A percentile compares a stretch with the other conserved stretches of the same genome.
These are phyloP conservation scores for Puffinus mauretanicus DNA, from an alignment of 2,113 vertebrate genomes.

Conservation along the genomic window DNA sequence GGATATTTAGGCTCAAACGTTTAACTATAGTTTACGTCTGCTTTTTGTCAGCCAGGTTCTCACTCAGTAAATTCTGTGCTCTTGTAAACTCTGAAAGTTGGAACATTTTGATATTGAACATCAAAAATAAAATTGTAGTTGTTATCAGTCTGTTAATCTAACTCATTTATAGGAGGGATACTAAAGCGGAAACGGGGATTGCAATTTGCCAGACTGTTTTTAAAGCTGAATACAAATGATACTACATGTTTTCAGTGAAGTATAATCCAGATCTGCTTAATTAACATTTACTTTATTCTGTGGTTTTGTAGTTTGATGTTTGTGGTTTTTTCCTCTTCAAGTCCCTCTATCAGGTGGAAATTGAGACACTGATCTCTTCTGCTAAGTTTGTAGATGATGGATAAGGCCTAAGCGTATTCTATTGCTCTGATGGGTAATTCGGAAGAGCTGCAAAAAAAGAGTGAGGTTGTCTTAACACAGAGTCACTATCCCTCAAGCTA, in stretches of 20 bases:
- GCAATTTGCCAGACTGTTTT: not conserved
- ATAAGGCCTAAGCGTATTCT: not conserved
- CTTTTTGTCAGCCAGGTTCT: not conserved
- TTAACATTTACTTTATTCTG: not conserved
- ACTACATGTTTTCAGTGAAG: not conserved
- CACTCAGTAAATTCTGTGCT: not conserved
- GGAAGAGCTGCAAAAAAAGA: not conserved
- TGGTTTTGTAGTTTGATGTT: not conserved
- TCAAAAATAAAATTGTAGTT: not conserved
- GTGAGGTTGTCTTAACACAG: not conserved
- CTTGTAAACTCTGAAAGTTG: not conserved
- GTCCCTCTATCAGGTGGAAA: not conserved
- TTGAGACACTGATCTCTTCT: not conserved
- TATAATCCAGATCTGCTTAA: not conserved
- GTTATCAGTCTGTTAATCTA: not conserved
- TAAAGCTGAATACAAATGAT: not conserved
- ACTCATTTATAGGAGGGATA: not conserved
- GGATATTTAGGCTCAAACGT: rapidly evolving
- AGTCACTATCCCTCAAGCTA: not conserved
- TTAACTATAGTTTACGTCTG: rapidly evolving
- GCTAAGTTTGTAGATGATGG: not conserved
- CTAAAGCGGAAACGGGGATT: not conserved
- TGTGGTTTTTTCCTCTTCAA: not conserved
- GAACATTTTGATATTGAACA: rapidly evolving
- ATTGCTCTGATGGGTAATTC: rapidly evolving